A percentile compares a stretch with the other conserved stretches of the same genome.
Evolutionary conservation across 2,113 vertebrate genomes (phyloP).

Genomic region (Chamaetylas fuelleborni): DNA sequence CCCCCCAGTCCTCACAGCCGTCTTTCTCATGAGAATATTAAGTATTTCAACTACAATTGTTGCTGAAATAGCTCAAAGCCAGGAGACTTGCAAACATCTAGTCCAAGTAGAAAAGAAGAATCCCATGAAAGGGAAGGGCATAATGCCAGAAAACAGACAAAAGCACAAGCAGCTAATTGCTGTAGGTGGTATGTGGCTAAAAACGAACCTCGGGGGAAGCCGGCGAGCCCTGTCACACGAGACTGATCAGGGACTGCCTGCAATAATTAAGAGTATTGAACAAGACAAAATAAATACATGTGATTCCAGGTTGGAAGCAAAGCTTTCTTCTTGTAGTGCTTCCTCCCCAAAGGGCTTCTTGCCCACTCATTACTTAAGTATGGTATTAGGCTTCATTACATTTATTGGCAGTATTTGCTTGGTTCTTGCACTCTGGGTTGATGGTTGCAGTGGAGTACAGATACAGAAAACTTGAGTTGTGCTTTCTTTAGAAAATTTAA

Average conservation of each 20-base stretch:
- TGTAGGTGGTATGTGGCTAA: conserved; percentile 32
- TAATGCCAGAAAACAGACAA: conserved; percentile 48
- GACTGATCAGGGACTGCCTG: not conserved
- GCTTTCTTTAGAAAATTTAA: not conserved
- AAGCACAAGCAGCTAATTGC: conserved; percentile 67
- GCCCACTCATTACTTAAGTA: not conserved
- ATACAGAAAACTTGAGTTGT: not conserved
- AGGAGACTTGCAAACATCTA: conserved; percentile 59
- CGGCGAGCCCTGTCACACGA: not conserved
- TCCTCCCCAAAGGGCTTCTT: not conserved
- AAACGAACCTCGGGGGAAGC: not conserved
- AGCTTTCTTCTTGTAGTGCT: not conserved
- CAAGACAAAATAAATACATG: conserved; percentile 16
- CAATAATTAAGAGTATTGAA: conserved; percentile 45
- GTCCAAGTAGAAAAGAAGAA: conserved; percentile 48
- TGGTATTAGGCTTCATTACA: not conserved
- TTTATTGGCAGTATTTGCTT: not conserved
- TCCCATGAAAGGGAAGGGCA: conserved; percentile 58
- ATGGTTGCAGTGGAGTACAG: not conserved
- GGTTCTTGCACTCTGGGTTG: not conserved
- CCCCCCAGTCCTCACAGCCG: not conserved
- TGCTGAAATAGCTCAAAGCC: conserved; percentile 66
- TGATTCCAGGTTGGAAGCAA: not conserved
- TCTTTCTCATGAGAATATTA: conserved; percentile 67
- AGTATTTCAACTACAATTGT: conserved; percentile 64